Evolutionary conservation across 2,797 vertebrate genomes (phyloP).

Genomic region (Microchirus variegatus): DNA sequence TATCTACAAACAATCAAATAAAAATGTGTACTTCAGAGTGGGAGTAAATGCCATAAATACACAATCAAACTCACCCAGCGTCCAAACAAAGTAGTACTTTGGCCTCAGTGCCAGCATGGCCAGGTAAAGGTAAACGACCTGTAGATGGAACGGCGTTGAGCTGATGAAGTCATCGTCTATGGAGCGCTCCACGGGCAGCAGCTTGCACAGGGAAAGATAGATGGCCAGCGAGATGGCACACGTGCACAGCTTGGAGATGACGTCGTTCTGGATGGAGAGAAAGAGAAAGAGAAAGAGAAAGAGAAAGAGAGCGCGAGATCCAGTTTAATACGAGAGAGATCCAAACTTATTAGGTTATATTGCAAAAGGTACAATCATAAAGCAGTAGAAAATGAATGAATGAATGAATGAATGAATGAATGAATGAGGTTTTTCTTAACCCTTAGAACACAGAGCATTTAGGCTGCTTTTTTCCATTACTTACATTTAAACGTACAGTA

Average conservation of each 20-base stretch:
- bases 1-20: neutral
- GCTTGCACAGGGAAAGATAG: constrained; percentile 89
- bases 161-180: constrained; percentile 86
- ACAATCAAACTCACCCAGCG: constrained; percentile 86
- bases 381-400: too few relatives aligned
- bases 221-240: constrained; percentile 89
- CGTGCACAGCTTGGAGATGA: constrained; percentile 90
- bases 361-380: constrained; percentile 1
- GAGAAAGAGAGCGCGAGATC: too few relatives aligned
- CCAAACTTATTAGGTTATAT: neutral
- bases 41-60: neutral
- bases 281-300: neutral
- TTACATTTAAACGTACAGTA: too few relatives aligned
- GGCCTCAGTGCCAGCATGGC: constrained; percentile 94
- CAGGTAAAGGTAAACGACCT: constrained; percentile 90
- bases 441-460: neutral
- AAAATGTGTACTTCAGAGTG: neutral
- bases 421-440: too few relatives aligned
- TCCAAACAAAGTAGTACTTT: constrained; percentile 99
- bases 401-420: too few relatives aligned
- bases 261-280: constrained; percentile 80
- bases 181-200: constrained; percentile 89
- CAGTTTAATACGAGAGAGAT: too few relatives aligned
- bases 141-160: constrained; percentile 86
- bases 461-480: too few relatives aligned